Conservation (phyloP, 2,797 vertebrate species). For the Liparis tanakae region DNA sequence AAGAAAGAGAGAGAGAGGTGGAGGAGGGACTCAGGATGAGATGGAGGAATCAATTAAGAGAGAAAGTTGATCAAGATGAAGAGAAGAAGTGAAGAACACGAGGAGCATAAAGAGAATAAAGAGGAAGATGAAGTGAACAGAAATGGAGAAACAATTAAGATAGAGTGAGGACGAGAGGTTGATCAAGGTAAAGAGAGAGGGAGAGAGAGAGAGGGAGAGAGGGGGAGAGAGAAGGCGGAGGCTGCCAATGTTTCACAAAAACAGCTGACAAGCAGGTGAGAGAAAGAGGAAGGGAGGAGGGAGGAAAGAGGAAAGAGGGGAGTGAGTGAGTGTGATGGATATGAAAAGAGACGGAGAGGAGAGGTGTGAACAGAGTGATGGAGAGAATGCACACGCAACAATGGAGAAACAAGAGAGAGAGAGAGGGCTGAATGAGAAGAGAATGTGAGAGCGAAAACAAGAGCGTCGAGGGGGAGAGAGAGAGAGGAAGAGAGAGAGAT, state of each 20-base stretch:
- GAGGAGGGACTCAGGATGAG: slow-evolving; percentile 13
- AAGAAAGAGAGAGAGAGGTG: slow-evolving; percentile 21
- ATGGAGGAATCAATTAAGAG: slow-evolving; percentile 5
- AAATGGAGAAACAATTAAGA: slow-evolving; percentile 4
- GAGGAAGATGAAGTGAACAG: neutral
- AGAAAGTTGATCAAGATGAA: slow-evolving; percentile 33
- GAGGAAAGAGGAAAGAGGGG: slow-evolving; percentile 28
- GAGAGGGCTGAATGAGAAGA: slow-evolving; percentile 53
- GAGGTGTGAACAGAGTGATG: slow-evolving; percentile 53
- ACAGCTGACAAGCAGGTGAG: slow-evolving; percentile 58
- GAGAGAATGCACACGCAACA: slow-evolving; percentile 11
- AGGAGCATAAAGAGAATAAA: slow-evolving; percentile 12
- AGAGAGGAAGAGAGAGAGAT: slow-evolving; percentile 6
- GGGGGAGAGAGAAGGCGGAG: slow-evolving; percentile 17
- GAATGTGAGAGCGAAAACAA: slow-evolving; percentile 10
- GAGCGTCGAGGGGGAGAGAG: slow-evolving; percentile 18
- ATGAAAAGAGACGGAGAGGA: slow-evolving; percentile 49
- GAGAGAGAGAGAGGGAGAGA: neutral
- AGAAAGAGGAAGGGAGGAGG: slow-evolving; percentile 24
- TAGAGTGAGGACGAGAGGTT: slow-evolving; percentile 36
- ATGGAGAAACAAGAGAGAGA: slow-evolving; percentile 31
- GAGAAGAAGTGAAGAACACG: slow-evolving; percentile 37
- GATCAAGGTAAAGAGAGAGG: slow-evolving; percentile 22
- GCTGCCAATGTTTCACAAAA: slow-evolving; percentile 41
- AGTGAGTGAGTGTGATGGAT: slow-evolving; percentile 35